These are phyloP conservation scores for Cordilura impudica DNA, from an alignment of 2,888 invertebrate species.

Conservation along the genomic window DNA sequence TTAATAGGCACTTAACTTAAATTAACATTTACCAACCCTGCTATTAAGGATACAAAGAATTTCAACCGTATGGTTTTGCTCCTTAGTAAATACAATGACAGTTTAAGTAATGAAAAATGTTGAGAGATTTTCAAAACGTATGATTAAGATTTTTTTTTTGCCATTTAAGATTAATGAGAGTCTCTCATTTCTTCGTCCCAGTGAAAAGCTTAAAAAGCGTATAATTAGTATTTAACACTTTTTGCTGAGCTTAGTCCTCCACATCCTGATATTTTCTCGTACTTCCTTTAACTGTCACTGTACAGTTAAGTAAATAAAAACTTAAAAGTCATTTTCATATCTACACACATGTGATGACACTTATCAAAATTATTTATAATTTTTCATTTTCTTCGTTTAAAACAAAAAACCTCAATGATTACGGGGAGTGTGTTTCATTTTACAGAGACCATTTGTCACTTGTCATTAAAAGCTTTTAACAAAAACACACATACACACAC, in stretches of 20 bases:
- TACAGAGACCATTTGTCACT: slow-evolving; percentile 56
- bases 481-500: background rate
- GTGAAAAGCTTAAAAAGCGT: slow-evolving; percentile 52
- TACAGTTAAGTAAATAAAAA: slow-evolving; percentile 26
- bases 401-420: slow-evolving; percentile 58
- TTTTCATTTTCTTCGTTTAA: slow-evolving; percentile 52
- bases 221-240: slow-evolving; percentile 62
- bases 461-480: slow-evolving; percentile 57
- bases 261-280: background rate
- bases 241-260: slow-evolving; percentile 36
- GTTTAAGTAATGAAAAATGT: slow-evolving; percentile 24
- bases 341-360: slow-evolving; percentile 53
- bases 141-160: slow-evolving; percentile 44
- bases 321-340: slow-evolving; percentile 45
- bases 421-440: slow-evolving; percentile 52
- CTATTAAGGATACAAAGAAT: slow-evolving; percentile 18
- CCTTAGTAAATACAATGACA: background rate
- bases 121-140: slow-evolving; percentile 16
- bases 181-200: slow-evolving; percentile 3
- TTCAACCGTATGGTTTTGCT: slow-evolving; percentile 26
- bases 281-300: slow-evolving; percentile 1
- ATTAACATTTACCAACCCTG: slow-evolving; percentile 57
- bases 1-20: slow-evolving; percentile 60
- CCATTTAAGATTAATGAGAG: slow-evolving; percentile 57
- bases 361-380: slow-evolving; percentile 58